Evolutionary conservation across 1,140 invertebrate species (phyloP), one percentile per base, ranked within the genome.

Genomic region (Glossosoma conforme): DNA sequence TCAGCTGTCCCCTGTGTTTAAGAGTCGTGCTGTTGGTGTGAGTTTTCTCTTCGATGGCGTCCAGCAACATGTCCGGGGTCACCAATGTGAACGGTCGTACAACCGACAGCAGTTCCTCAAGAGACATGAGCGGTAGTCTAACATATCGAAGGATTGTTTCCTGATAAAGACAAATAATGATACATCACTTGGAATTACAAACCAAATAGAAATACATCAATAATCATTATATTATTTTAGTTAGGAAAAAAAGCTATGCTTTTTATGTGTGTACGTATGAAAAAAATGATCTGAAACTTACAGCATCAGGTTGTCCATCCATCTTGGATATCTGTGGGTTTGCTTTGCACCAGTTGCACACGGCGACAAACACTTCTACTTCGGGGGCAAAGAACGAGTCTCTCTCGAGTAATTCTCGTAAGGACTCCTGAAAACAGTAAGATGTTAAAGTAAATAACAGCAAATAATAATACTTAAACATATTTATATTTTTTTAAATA

Each of bases 351-450:
- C 95, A 98, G 38, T 79, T 77, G 62, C 81, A 79, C 2, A 98
- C 87, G 5, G 90, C 88, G 60, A 82, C 76, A 70, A 98, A 99
- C 54, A 99, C 97, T 60, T 97, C 87, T 18, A 95, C 89, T 75
- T 99, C 96, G 3, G 86, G 83, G 0, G 91, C 93, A 77, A 90
- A 98, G 73, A 98, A 98, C 1, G 94, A 97, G 72, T 98, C 90
- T 41, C 94, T 76, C 38, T 84, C 80, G 25, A 98, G 77, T n/a
- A 98, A 75, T 64, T 91, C 86, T 59, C 84, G 83, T 14, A 93
- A 64, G 2, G 88, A 86, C 62, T 79, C 78, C 77, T 88, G 52
- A 60, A 46, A 58, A 52, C 11, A 25, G 17, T 36, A 40, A 14
- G n/a, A 37, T 9, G 35, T 14, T 13, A 9, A 37, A 6, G 17